Evolutionary conservation across 2,113 vertebrate species (phyloP), one percentile per base, ranked within the genome.

Genomic region (Peromyscus maniculatus): DNA sequence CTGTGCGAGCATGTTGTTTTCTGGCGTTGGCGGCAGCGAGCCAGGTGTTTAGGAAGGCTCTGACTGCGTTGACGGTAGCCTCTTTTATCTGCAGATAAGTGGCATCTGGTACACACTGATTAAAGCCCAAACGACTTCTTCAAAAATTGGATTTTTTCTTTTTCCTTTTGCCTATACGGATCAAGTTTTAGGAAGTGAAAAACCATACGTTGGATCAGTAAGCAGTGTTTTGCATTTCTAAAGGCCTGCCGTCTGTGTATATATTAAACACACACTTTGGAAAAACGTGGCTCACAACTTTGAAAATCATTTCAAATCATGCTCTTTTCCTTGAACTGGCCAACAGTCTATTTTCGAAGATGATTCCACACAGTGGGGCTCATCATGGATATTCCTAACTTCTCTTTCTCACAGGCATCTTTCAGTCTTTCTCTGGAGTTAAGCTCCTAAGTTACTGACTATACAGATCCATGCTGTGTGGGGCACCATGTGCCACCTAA

Each of bases 1-100:
- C 91, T 69, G 66, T 69, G 28, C 89, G 89, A 72, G 69, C 31
- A 0, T 96, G 87, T 95, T 97, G 46, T 97, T 97, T 96, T 97
- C 75, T 39, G 93, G 79, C 22, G 91, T 66, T 49, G 36, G 33
- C 74, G 96, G 77, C 87, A 87, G 15, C 43, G 86, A 21, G 97
- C 67, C 67, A 83, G 82, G 91, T 71, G 62, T 93, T 87, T 67
- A 57, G 94, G 89, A 64, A n/a, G 82, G 80, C 46, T 55, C 1
- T 92, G 46, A 43, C 55, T 69, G 59, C 17, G 4, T 16, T 55
- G 88, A 75, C 55, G 72, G 87, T 33, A 49, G 55, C 43, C 26
- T 92, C 62, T 39, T 86, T 78, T n/a, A 87, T 96, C 79, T 87
- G 87, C 21, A 72, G 52, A 21, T 84, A n/a, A 91, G 88, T 72